Conservation (phyloP, 2,797 vertebrate genomes). For the Microhierax caerulescens region DNA sequence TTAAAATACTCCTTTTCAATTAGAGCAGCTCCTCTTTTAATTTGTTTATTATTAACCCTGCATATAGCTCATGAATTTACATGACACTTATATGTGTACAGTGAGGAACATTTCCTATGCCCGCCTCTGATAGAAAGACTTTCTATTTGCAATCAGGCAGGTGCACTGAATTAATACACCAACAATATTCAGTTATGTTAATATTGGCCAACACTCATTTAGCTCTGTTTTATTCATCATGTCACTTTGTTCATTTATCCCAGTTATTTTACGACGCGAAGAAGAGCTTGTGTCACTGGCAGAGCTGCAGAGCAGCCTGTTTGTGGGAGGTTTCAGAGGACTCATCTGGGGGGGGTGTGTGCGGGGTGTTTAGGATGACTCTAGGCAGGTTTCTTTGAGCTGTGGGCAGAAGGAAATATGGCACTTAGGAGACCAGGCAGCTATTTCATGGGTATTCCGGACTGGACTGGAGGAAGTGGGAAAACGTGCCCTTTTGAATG, state of each 20-base stretch:
- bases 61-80: conserved; percentile 22
- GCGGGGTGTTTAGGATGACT: neutral
- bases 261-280: neutral
- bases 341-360: neutral
- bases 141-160: conserved; percentile 30
- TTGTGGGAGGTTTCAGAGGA: conserved; percentile 1
- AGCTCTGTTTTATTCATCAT: neutral
- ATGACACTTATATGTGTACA: neutral
- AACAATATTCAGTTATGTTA: neutral
- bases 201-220: conserved; percentile 4
- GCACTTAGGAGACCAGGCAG: neutral
- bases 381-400: neutral
- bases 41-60: conserved; percentile 56
- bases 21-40: conserved; percentile 28
- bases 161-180: conserved; percentile 8
- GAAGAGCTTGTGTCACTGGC: neutral
- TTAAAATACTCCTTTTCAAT: conserved; percentile 3
- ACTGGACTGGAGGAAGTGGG: neutral
- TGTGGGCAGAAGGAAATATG: neutral
- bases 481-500: neutral
- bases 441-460: neutral
- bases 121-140: neutral
- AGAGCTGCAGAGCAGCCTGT: conserved; percentile 19
- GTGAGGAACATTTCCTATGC: neutral
- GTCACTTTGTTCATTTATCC: neutral